Evolutionary conservation across 2,888 invertebrate genomes (phyloP), one percentile per base, ranked within the genome.

Genomic region (Drosophila nigricruria): DNA sequence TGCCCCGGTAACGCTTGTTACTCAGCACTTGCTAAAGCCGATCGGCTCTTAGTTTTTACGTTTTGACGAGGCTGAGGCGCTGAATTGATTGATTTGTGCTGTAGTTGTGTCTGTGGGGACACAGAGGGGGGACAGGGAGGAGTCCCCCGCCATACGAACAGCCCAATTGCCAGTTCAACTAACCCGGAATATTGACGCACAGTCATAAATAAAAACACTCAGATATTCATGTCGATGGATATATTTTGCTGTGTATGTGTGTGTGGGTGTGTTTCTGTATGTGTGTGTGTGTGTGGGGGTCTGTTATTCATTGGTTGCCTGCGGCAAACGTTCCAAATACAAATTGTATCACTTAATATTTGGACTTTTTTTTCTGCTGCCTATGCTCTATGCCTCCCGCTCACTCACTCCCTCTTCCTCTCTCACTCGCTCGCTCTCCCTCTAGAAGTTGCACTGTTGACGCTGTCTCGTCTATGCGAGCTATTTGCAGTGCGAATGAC

Each of bases 171-270:
- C 58, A 42, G 64, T 36, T 47, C 34, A 36, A 40, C 25, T 40
- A 42, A 45, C 47, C 59, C 63, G 56, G 53, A 67, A 66, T 80
- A 73, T 84, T 84, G 80, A 87, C 85, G 70, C 64, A 72, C 66
- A 82, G 82, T 82, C 88, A 88, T 88, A 84, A 84, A 85, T 85
- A 85, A 88, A 88, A 85, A 82, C 83, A 83, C 88, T 84, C 84
- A 74, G 73, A 81, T 79, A 86, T 88, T 86, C 84, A 87, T 86
- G 84, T 79, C 81, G 79, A 72, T 83, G 77, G 67, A 70, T 45
- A 23, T 30, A 5, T 25, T 18, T 18, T 25, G 18, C 23, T 40
- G 5, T 6, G 5, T 36, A 25, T 36, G 52, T 34, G 20, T n/a
- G 20, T 34, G 5, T 16, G 52, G 6, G 27, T 14, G 30, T 20